Percentiles rank a stretch among this genome's conserved stretches.
Conservation (phyloP, 2,797 vertebrate genomes). For the Psittacula derbiana region DNA sequence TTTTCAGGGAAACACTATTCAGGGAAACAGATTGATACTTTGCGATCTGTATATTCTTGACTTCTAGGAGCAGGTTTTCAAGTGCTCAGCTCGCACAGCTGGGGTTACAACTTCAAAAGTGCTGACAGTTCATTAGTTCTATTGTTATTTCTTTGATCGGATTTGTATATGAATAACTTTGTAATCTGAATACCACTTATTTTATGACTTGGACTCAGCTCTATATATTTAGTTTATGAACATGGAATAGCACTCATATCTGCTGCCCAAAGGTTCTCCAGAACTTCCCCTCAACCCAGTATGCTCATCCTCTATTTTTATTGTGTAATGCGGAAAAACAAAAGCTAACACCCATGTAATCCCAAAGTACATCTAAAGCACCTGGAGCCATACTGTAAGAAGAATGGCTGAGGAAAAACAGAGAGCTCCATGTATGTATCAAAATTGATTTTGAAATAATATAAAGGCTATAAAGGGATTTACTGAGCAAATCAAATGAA, state of each 20-base stretch:
- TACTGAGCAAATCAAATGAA: background rate
- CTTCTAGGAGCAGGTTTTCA: background rate
- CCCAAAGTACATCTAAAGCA: background rate
- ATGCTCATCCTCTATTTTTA: conserved; percentile 43
- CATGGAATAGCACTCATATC: background rate
- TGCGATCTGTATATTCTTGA: conserved; percentile 3
- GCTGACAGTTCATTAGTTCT: background rate
- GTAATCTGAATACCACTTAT: background rate
- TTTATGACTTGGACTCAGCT: background rate
- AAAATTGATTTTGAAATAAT: background rate
- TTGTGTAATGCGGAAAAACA: background rate
- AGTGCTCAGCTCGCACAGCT: background rate
- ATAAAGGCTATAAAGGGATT: background rate
- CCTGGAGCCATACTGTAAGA: background rate
- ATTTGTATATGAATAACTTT: background rate
- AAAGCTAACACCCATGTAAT: background rate
- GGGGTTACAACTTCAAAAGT: background rate
- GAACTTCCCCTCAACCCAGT: conserved; percentile 21
- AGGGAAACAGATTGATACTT: conserved; percentile 30
- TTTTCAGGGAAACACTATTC: conserved; percentile 33
- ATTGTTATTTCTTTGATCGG: background rate
- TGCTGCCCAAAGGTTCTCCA: conserved; percentile 41
- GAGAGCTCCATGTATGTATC: background rate
- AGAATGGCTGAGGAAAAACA: background rate
- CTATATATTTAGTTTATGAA: background rate